A percentile compares a stretch with the other conserved stretches of the same genome.
phyloP scores from a whole-genome alignment of 2,888 invertebrate genomes.

The Cantharis flavilabris region DNA sequence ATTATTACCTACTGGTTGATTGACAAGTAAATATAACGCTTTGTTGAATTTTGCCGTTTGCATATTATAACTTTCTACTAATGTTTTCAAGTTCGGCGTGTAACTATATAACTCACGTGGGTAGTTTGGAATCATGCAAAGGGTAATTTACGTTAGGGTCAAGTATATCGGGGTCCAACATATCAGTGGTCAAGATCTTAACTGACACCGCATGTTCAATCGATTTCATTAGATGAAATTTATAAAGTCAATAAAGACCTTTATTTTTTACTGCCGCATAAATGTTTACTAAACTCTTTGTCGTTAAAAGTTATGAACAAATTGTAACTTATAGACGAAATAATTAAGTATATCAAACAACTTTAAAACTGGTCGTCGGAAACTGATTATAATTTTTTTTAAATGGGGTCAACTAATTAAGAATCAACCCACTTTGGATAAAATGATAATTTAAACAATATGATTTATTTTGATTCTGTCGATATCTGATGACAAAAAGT shows the following conservation, averaged over 20 bases:
- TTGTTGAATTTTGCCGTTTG: background rate
- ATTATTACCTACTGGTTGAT: background rate
- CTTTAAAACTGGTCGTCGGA: background rate
- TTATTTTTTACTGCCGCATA: conserved; percentile 7
- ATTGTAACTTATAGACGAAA: background rate
- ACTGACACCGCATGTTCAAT: conserved; percentile 47
- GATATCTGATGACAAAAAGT: background rate
- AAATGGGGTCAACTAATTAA: background rate
- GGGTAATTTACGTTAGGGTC: conserved; percentile 46
- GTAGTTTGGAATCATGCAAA: conserved; percentile 33
- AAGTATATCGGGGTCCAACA: conserved; percentile 46
- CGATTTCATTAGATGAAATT: conserved; percentile 48
- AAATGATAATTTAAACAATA: background rate
- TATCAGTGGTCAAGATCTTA: conserved; percentile 52
- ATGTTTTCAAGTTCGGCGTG: conserved; percentile 22
- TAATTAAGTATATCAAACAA: background rate
- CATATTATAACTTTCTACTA: conserved; percentile 14
- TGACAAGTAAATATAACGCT: background rate
- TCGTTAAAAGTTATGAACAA: background rate
- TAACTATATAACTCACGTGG: conserved; percentile 29
- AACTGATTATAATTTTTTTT: background rate
- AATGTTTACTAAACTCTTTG: background rate
- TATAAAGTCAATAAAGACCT: conserved; percentile 30
- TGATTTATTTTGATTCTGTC: background rate
- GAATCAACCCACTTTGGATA: background rate